Evolutionary conservation across 2,888 invertebrate genomes (phyloP).

Genomic region (Desoria tigrina): DNA sequence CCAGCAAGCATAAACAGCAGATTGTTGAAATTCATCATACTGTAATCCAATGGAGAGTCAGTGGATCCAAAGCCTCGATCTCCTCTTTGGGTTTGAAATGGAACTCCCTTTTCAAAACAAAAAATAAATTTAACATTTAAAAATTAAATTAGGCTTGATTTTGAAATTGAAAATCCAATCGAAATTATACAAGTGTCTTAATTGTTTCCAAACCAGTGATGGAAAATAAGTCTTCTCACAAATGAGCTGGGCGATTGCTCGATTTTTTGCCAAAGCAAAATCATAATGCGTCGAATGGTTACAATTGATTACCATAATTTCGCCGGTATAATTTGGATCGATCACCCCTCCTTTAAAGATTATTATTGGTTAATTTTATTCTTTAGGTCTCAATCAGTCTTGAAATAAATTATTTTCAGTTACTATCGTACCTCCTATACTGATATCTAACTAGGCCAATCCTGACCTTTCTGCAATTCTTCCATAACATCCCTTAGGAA

Average conservation of each 20-base stretch:
- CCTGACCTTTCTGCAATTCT: background rate
- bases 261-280: background rate
- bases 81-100: background rate
- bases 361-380: background rate
- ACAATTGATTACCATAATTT: background rate
- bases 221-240: background rate
- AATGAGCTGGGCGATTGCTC: background rate
- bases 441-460: background rate
- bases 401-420: background rate
- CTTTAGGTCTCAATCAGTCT: too few species aligned
- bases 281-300: background rate
- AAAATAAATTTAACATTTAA: too few species aligned
- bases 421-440: background rate
- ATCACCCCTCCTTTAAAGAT: background rate
- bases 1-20: too few species aligned
- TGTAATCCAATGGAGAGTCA: background rate
- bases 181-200: background rate
- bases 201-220: background rate
- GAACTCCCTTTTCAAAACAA: background rate
- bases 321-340: slow-evolving; percentile 1
- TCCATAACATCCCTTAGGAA: background rate
- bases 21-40: too few species aligned
- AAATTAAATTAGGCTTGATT: background rate
- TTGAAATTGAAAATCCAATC: too few species aligned
- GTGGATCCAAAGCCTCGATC: slow-evolving; percentile 4